phyloP scores from a whole-genome alignment of 2,797 vertebrate species.

The Sebastes glaucus region DNA sequence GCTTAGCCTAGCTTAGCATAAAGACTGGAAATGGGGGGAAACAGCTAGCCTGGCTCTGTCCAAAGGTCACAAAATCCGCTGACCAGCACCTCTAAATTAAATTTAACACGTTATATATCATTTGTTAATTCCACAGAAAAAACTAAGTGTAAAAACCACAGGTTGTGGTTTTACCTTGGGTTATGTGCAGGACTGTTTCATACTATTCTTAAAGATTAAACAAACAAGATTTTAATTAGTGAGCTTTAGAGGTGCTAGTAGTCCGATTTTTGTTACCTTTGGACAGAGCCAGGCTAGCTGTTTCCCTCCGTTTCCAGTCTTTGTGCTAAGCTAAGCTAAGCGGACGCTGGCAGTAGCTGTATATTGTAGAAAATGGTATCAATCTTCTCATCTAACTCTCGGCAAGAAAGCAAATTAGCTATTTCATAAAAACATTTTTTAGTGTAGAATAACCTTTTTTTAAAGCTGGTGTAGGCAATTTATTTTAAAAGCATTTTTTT shows the following conservation, averaged over 20 bases:
- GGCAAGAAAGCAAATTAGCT: background rate
- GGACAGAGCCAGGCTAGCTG: background rate
- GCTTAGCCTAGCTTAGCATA: background rate
- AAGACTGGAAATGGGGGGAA: background rate
- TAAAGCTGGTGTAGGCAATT: background rate
- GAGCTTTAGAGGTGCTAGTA: background rate
- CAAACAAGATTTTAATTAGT: background rate
- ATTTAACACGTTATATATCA: background rate
- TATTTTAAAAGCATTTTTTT: background rate
- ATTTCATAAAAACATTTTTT: background rate
- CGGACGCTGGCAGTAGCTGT: background rate
- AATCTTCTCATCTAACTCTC: background rate
- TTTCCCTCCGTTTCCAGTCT: background rate
- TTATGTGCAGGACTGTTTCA: background rate
- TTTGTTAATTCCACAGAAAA: background rate
- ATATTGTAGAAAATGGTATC: background rate
- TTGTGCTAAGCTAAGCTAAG: background rate
- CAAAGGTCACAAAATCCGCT: background rate
- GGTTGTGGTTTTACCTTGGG: background rate
- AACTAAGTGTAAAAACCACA: rapidly evolving
- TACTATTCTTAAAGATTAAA: background rate
- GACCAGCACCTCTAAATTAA: background rate
- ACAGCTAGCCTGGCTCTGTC: background rate
- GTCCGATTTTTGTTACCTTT: background rate
- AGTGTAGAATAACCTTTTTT: background rate